Evolutionary conservation across 2,888 invertebrate species (phyloP).

Genomic region (Mamestra brassicae): DNA sequence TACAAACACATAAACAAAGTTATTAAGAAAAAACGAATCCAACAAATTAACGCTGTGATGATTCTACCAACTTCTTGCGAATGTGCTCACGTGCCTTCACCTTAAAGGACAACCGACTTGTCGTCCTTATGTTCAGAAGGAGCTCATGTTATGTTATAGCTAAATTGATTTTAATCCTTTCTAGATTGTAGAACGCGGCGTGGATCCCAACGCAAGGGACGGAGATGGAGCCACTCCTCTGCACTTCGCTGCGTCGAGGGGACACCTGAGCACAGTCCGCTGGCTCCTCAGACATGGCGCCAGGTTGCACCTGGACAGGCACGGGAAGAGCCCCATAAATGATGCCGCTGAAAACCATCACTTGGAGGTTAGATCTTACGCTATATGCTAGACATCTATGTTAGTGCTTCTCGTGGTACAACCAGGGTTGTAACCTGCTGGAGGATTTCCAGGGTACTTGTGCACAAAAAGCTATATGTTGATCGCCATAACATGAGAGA

Average conservation of each 20-base stretch:
- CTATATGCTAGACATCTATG: too few species aligned
- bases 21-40: too few species aligned
- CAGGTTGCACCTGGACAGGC: slow-evolving; percentile 95
- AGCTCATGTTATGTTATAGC: not conserved
- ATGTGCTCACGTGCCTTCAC: too few species aligned
- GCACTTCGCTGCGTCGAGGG: slow-evolving; percentile 97
- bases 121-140: too few species aligned
- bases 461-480: not conserved
- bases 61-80: too few species aligned
- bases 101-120: too few species aligned
- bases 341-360: slow-evolving; percentile 98
- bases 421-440: too few species aligned
- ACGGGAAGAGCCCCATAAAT: slow-evolving; percentile 97
- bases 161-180: slow-evolving; percentile 59
- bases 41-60: too few species aligned
- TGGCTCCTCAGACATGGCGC: slow-evolving; percentile 97
- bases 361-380: slow-evolving; percentile 92
- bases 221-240: slow-evolving; percentile 97
- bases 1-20: too few species aligned
- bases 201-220: slow-evolving; percentile 96
- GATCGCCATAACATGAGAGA: not conserved
- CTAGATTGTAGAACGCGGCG: slow-evolving; percentile 95
- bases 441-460: not conserved
- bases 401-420: too few species aligned
- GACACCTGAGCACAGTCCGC: slow-evolving; percentile 94